Evolutionary conservation across 2,797 vertebrate genomes (phyloP).

Genomic region (Helarctos malayanus): DNA sequence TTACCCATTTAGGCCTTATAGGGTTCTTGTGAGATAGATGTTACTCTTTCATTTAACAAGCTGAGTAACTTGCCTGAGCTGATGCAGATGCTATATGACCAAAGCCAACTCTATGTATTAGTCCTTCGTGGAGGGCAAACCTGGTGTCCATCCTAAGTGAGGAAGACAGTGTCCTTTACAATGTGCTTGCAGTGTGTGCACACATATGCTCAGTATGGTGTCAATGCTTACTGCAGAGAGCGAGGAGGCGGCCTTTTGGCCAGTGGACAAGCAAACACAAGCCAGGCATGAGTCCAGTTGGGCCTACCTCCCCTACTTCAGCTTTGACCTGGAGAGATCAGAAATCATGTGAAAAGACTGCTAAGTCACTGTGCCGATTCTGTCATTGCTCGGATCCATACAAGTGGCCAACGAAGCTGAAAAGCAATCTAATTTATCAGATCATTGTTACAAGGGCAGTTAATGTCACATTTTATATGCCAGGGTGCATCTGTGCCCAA

Average conservation of each 20-base stretch:
- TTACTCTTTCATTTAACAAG: not conserved
- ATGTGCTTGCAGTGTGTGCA: not conserved
- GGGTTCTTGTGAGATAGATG: not conserved
- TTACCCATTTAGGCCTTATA: not conserved
- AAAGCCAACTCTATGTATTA: not conserved
- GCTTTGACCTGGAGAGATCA: not conserved
- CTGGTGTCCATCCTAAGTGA: not conserved
- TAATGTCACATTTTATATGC: not conserved
- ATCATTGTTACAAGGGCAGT: not conserved
- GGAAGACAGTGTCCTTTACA: not conserved
- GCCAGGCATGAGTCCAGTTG: not conserved
- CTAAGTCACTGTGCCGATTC: not conserved
- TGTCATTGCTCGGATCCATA: not conserved
- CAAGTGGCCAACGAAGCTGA: not conserved
- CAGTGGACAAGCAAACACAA: constrained; percentile 27
- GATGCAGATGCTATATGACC: not conserved
- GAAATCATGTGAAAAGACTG: constrained; percentile 1
- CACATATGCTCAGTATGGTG: not conserved
- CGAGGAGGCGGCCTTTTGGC: not conserved
- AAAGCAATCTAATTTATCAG: not conserved
- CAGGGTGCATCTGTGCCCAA: not conserved
- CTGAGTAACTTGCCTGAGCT: not conserved
- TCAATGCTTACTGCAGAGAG: not conserved
- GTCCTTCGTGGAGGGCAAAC: not conserved
- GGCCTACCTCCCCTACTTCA: not conserved